phyloP scores from a whole-genome alignment of 2,797 vertebrate species.

The Coregonus ussuriensis region DNA sequence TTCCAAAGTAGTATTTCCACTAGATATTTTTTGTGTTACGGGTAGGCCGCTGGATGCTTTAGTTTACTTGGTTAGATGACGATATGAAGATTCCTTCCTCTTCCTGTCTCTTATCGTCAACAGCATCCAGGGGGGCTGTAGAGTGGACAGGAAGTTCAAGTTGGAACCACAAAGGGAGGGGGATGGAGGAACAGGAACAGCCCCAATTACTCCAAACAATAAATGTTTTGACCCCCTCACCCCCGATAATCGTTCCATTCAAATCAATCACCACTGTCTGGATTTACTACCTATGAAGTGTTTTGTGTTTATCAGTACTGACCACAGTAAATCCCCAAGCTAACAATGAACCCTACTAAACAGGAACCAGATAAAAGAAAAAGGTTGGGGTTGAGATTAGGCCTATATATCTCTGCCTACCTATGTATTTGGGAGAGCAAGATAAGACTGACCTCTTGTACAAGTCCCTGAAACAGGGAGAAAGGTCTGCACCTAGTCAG shows the following conservation, averaged over 20 bases:
- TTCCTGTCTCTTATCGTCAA: constrained; percentile 1
- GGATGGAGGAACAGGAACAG: not conserved
- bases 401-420: not conserved
- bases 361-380: constrained; percentile 22
- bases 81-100: constrained; percentile 17
- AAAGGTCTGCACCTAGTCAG: not conserved
- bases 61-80: constrained; percentile 29
- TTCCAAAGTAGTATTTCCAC: not conserved
- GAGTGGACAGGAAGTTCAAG: constrained; percentile 5
- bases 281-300: constrained; percentile 26
- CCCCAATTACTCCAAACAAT: no score
- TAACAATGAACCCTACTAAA: constrained; percentile 16
- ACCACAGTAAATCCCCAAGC: constrained; percentile 2
- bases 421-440: constrained; percentile 31
- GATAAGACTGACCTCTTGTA: constrained; percentile 34
- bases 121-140: not conserved
- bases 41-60: no score
- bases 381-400: constrained; percentile 7
- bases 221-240: not conserved
- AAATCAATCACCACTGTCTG: not conserved
- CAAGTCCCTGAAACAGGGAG: constrained; percentile 1
- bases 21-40: not conserved
- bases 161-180: not conserved
- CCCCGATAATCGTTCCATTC: not conserved
- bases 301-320: not conserved